These are phyloP conservation scores for Melangyna quadrimaculata DNA, from an alignment of 2,888 invertebrate genomes.

Conservation along the genomic window DNA sequence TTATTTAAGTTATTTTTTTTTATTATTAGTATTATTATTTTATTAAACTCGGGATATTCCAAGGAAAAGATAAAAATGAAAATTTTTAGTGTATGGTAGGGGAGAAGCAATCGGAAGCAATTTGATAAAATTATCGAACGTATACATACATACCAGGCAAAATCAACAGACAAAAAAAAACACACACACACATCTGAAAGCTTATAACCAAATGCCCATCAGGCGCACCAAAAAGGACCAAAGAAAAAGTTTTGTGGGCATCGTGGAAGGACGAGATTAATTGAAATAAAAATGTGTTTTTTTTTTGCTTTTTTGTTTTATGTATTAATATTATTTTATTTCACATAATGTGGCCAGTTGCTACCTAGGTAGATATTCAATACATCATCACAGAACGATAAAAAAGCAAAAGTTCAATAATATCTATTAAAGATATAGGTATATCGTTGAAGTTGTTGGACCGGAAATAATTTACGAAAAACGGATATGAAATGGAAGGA, in stretches of 20 bases:
- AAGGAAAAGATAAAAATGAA: constrained; percentile 11
- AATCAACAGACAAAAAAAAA: constrained; percentile 22
- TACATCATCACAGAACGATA: background rate
- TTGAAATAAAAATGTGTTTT: constrained; percentile 54
- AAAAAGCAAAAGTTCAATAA: constrained; percentile 25
- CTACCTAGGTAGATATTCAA: too few relatives aligned
- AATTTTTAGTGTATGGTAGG: background rate
- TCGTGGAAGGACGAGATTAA: constrained; percentile 51
- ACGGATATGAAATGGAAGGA: constrained; percentile 67
- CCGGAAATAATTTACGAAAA: constrained; percentile 64
- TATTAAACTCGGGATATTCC: constrained; percentile 42
- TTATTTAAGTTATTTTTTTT: constrained; percentile 36
- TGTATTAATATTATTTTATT: constrained; percentile 25
- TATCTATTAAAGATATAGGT: background rate
- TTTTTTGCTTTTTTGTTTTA: background rate
- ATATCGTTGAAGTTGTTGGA: constrained; percentile 44
- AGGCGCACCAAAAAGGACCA: background rate
- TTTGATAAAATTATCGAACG: constrained; percentile 53
- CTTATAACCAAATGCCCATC: constrained; percentile 50
- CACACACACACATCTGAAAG: background rate
- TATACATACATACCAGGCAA: background rate
- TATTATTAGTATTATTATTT: constrained; percentile 62
- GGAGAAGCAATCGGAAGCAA: constrained; percentile 55
- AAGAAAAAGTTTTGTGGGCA: constrained; percentile 4
- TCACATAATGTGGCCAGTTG: constrained; percentile 26